Evolutionary conservation across 2,888 invertebrate species (phyloP).

Genomic region (Microplitis manilae): DNA sequence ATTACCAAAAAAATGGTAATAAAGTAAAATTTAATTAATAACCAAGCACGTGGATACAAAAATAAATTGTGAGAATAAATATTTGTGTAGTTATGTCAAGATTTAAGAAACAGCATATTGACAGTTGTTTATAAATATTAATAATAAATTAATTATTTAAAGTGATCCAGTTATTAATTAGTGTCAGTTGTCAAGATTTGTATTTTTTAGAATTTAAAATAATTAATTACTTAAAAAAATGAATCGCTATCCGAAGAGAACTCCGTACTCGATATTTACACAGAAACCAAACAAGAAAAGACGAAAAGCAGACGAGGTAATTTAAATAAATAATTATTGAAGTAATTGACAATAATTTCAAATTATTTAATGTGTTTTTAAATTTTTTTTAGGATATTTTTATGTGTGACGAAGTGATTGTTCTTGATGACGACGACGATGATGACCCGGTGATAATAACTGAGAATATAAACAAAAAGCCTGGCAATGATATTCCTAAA

Average conservation of each 20-base stretch:
- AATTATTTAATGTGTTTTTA: too few species aligned
- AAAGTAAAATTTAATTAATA: not conserved
- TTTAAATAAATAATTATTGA: not conserved
- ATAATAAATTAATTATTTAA: too few species aligned
- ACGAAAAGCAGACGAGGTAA: not conserved
- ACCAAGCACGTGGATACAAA: not conserved
- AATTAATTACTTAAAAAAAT: not conserved
- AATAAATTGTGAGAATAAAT: not conserved
- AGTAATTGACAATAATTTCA: too few species aligned
- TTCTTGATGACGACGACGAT: not conserved
- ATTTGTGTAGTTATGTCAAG: not conserved
- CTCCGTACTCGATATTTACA: not conserved
- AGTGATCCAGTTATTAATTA: too few species aligned
- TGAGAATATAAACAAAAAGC: not conserved
- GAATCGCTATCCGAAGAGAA: not conserved
- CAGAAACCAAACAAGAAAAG: not conserved
- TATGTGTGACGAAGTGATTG: not conserved
- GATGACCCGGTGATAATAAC: not conserved
- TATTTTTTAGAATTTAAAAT: not conserved
- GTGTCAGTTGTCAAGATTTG: too few species aligned
- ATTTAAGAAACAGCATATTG: not conserved
- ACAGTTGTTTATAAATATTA: not conserved
- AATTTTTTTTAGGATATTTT: not conserved
- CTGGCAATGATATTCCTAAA: not conserved
- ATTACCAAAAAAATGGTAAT: not conserved